These are phyloP conservation scores for Crotalus helleri DNA, from an alignment of 2,113 vertebrate species.

Conservation along the genomic window DNA sequence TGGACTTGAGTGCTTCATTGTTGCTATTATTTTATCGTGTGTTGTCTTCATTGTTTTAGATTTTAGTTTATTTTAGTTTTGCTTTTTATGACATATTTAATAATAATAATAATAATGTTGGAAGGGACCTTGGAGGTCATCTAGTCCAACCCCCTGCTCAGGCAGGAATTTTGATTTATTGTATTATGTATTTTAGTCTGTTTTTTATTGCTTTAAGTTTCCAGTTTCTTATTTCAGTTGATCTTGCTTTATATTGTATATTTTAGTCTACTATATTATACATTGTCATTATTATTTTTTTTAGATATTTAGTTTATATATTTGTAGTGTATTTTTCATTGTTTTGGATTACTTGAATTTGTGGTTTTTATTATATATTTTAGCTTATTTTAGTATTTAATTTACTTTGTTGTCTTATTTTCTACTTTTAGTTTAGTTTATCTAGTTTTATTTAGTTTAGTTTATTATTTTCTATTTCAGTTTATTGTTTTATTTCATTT, in stretches of 20 bases:
- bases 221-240: not conserved
- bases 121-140: too few species aligned
- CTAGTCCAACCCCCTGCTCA: too few species aligned
- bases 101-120: too few species aligned
- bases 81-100: not conserved
- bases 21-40: not conserved
- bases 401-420: not conserved
- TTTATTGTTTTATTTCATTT: not conserved
- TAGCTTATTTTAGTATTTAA: not conserved
- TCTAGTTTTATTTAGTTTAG: not conserved
- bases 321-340: not conserved
- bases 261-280: not conserved
- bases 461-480: not conserved
- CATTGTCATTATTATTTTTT: not conserved
- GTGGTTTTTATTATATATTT: not conserved
- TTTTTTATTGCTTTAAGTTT: not conserved
- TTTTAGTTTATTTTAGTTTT: not conserved
- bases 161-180: not conserved
- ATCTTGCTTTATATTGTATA: not conserved
- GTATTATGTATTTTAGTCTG: not conserved
- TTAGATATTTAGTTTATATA: not conserved
- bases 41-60: not conserved
- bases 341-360: not conserved
- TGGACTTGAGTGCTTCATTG: not conserved
- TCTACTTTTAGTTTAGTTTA: not conserved